Evolutionary conservation across 2,888 invertebrate species (phyloP).

Genomic region (Philaethria dido): DNA sequence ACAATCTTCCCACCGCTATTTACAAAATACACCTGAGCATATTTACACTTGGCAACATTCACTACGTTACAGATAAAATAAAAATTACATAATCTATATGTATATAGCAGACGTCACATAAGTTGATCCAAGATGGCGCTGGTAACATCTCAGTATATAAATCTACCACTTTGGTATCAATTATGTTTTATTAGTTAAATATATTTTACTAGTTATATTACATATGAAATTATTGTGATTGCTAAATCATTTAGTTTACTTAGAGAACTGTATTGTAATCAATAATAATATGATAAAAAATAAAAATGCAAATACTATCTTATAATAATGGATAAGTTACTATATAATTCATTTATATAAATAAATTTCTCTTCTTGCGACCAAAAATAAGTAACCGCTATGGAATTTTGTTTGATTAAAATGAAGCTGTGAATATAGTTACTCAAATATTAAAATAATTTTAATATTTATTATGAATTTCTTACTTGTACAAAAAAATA

Average conservation of each 20-base stretch:
- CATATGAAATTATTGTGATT: not conserved
- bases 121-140: not conserved
- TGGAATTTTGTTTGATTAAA: too few relatives aligned
- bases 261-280: not conserved
- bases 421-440: too few relatives aligned
- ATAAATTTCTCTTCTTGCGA: too few relatives aligned
- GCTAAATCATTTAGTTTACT: not conserved
- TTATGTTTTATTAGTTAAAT: not conserved
- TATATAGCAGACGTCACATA: not conserved
- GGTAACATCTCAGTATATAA: slow-evolving; percentile 1
- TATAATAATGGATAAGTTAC: not conserved
- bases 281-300: not conserved
- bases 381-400: too few relatives aligned
- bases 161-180: slow-evolving; percentile 9
- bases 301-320: not conserved
- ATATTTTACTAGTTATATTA: not conserved
- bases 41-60: slow-evolving; percentile 43
- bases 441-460: too few relatives aligned
- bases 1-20: slow-evolving; percentile 42
- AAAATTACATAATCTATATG: slow-evolving; percentile 2
- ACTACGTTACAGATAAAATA: slow-evolving; percentile 10
- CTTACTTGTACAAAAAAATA: too few relatives aligned
- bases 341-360: too few relatives aligned
- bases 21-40: slow-evolving; percentile 40
- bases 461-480: too few relatives aligned